These are phyloP conservation scores for Furnarius figulus DNA, from an alignment of 2,113 vertebrate genomes.

Conservation along the genomic window DNA sequence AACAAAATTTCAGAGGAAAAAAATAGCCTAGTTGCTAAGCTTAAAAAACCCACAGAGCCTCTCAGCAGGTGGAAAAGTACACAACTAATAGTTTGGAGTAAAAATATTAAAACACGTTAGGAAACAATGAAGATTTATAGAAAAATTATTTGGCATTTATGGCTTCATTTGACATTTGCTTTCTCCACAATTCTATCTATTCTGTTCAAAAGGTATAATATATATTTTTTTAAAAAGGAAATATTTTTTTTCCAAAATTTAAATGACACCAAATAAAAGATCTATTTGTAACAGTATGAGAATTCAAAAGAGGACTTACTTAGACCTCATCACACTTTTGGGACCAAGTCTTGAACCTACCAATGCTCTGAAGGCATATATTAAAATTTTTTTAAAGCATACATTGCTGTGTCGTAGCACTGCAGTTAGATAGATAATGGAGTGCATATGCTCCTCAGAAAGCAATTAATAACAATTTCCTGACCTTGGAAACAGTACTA, in stretches of 20 bases:
- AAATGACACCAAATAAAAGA: background rate
- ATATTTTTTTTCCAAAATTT: background rate
- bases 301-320: background rate
- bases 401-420: background rate
- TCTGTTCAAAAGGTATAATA: background rate
- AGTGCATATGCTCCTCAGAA: background rate
- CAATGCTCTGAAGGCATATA: background rate
- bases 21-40: background rate
- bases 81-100: background rate
- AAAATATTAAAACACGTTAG: background rate
- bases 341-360: background rate
- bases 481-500: background rate
- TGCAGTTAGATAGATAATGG: background rate
- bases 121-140: background rate
- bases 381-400: background rate
- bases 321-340: background rate
- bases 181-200: background rate
- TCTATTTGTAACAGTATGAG: background rate
- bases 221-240: background rate
- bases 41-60: background rate
- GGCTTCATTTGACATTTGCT: background rate
- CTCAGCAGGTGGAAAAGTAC: background rate
- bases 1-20: constrained; percentile 1
- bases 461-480: background rate
- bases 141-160: background rate